phyloP scores from a whole-genome alignment of 2,888 invertebrate genomes.

The Rotaria macrura region DNA sequence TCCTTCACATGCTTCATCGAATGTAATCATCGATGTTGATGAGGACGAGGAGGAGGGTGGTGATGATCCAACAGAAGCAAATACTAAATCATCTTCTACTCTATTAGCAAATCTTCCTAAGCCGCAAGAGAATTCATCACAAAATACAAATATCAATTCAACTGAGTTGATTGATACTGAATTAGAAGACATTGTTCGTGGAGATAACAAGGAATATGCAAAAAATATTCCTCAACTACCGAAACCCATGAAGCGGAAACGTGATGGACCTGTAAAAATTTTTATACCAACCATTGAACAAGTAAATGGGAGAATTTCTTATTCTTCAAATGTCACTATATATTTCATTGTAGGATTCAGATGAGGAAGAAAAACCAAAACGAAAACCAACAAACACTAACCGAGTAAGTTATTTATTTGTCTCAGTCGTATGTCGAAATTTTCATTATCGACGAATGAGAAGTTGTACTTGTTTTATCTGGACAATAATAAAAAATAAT shows the following conservation, averaged over 20 bases:
- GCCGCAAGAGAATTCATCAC: background rate
- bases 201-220: background rate
- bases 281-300: background rate
- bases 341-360: background rate
- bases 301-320: background rate
- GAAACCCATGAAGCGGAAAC: background rate
- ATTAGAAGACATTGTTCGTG: slow-evolving; percentile 15
- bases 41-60: background rate
- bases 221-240: background rate
- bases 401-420: background rate
- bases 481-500: too few species aligned
- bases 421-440: too few species aligned
- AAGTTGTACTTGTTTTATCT: too few species aligned
- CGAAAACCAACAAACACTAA: background rate
- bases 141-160: background rate
- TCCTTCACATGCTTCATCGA: background rate
- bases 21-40: background rate
- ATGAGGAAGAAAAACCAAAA: background rate
- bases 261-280: slow-evolving; percentile 16
- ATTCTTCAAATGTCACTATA: background rate
- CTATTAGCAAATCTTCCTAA: background rate
- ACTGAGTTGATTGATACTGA: background rate
- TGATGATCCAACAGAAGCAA: background rate
- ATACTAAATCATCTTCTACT: background rate
- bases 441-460: too few species aligned